Evolutionary conservation across 2,113 vertebrate species (phyloP).

Genomic region (Naja naja): DNA sequence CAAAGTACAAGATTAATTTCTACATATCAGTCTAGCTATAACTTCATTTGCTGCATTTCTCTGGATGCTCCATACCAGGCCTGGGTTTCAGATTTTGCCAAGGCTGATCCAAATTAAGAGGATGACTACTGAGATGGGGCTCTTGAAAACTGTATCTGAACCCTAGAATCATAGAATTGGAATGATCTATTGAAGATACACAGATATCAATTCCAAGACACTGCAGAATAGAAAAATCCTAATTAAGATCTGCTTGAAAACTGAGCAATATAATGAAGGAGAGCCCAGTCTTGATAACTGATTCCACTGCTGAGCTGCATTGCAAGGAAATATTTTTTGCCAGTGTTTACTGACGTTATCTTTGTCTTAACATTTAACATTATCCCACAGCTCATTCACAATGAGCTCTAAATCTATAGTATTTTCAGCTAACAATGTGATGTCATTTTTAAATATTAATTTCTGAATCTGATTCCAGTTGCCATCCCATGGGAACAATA

Average conservation of each 20-base stretch:
- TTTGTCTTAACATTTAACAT: not conserved
- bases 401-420: not conserved
- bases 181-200: not conserved
- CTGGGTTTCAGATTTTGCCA: not conserved
- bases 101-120: not conserved
- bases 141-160: not conserved
- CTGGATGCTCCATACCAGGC: not conserved
- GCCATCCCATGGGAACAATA: not conserved
- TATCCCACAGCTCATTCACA: not conserved
- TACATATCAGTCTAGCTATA: not conserved
- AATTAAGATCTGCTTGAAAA: not conserved
- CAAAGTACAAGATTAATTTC: not conserved
- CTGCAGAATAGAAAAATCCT: not conserved
- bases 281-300: too few species aligned
- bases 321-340: not conserved
- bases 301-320: not conserved
- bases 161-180: not conserved
- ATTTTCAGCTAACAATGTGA: not conserved
- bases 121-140: not conserved
- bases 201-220: not conserved
- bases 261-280: not conserved
- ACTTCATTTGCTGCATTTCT: not conserved
- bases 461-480: not conserved
- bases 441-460: not conserved
- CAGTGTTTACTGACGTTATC: not conserved